Percentiles rank a stretch among this genome's conserved stretches.
Conservation (phyloP, 2,888 invertebrate genomes). For the Boloria euphrosyne region DNA sequence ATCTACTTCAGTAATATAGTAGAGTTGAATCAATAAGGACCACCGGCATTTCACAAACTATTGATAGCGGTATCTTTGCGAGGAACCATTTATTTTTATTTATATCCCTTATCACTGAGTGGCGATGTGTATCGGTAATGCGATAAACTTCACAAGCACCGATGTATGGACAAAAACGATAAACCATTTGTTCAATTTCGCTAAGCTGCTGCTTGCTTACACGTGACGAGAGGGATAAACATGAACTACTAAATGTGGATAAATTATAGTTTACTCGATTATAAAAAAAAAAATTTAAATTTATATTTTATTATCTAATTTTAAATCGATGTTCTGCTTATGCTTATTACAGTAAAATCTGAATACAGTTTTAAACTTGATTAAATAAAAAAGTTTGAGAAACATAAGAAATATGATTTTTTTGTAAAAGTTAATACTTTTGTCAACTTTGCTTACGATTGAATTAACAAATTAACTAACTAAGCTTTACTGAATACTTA, state of each 20-base stretch:
- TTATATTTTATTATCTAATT: too few species aligned
- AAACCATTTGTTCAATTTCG: constrained; percentile 16
- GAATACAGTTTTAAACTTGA: too few species aligned
- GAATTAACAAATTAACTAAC: too few species aligned
- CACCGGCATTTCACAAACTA: constrained; percentile 49
- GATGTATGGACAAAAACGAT: constrained; percentile 14
- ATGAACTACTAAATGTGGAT: neutral
- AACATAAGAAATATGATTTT: too few species aligned
- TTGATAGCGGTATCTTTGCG: constrained; percentile 71
- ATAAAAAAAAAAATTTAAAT: too few species aligned
- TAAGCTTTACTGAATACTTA: too few species aligned
- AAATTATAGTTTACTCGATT: too few species aligned
- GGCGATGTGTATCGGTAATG: constrained; percentile 75
- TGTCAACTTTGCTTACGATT: too few species aligned
- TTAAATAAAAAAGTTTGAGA: too few species aligned
- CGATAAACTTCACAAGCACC: constrained; percentile 61
- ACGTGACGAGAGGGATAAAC: constrained; percentile 7
- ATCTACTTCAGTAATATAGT: constrained; percentile 2
- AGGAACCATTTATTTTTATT: constrained; percentile 74
- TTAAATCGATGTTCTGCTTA: too few species aligned
- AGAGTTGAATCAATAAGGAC: constrained; percentile 3
- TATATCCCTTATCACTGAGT: constrained; percentile 73
- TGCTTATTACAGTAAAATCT: too few species aligned
- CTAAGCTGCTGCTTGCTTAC: constrained; percentile 13
- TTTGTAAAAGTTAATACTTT: too few species aligned